phyloP scores from a whole-genome alignment of 2,113 vertebrate species.

The Acanthisitta chloris region DNA sequence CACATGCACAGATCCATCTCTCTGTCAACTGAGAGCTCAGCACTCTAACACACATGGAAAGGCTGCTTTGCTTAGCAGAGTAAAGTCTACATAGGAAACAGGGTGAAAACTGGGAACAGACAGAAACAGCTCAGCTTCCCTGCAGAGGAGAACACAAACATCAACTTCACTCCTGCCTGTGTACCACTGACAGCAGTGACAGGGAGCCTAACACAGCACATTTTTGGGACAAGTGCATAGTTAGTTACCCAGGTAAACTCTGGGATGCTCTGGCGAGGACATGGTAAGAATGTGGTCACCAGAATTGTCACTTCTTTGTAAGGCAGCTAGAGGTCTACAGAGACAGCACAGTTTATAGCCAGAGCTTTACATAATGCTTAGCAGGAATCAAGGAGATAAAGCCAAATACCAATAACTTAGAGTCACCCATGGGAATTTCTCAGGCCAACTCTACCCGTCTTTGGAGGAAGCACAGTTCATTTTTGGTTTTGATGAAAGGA shows the following conservation, averaged over 20 bases:
- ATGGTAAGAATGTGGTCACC: not conserved
- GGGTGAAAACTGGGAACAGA: not conserved
- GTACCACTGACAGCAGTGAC: not conserved
- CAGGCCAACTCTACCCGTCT: not conserved
- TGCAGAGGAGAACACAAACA: not conserved
- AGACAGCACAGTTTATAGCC: not conserved
- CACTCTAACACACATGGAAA: accelerated
- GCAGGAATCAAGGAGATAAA: not conserved
- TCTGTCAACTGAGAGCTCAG: not conserved
- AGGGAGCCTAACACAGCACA: not conserved
- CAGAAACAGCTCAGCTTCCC: not conserved
- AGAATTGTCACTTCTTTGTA: not conserved
- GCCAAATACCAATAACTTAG: not conserved
- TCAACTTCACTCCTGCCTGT: not conserved
- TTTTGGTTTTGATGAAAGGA: not conserved
- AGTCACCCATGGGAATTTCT: not conserved
- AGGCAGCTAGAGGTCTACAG: not conserved
- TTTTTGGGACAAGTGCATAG: not conserved
- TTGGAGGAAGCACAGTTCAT: not conserved
- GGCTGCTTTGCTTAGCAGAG: not conserved
- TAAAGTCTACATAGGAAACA: not conserved
- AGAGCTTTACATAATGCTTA: not conserved
- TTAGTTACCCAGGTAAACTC: not conserved
- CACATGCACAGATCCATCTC: accelerated
- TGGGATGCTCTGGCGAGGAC: not conserved